Evolutionary conservation across 1,140 invertebrate genomes (phyloP).

Genomic region (Platyscapa corneri): DNA sequence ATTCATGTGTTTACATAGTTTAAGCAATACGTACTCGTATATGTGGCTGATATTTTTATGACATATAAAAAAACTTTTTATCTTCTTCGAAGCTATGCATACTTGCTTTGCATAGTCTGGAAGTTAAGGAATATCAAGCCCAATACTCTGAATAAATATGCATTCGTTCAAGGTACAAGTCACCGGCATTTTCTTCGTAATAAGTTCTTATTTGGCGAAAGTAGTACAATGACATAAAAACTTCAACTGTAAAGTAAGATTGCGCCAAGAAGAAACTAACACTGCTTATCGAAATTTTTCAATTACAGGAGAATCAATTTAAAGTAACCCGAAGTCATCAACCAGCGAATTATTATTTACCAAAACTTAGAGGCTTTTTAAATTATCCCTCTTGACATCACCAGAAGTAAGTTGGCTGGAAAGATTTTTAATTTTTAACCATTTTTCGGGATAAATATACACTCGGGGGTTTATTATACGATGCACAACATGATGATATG

Average conservation of each 20-base stretch:
- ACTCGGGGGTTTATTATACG: too few species aligned
- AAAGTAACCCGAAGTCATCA: too few species aligned
- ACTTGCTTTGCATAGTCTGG: not conserved
- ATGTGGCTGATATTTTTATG: not conserved
- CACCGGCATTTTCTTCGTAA: not conserved
- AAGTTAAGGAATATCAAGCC: not conserved
- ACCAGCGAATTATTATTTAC: too few species aligned
- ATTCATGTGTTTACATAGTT: not conserved
- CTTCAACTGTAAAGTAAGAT: not conserved
- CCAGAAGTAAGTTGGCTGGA: not conserved
- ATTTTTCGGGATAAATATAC: too few species aligned
- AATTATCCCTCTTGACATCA: too few species aligned
- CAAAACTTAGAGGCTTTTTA: too few species aligned
- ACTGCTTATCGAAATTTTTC: not conserved
- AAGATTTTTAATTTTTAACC: not conserved
- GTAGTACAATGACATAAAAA: not conserved
- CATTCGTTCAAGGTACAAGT: not conserved
- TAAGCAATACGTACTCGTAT: not conserved
- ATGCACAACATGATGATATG: too few species aligned
- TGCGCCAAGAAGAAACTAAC: not conserved
- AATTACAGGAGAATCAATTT: not conserved
- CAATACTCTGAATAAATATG: not conserved
- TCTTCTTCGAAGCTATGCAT: not conserved
- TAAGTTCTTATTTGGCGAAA: not conserved
- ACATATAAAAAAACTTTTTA: conserved; percentile 11